These are phyloP conservation scores for Chondrosia reniformis DNA, from an alignment of 37 sponge, comb jelly and placozoan species.

Conservation along the genomic window DNA sequence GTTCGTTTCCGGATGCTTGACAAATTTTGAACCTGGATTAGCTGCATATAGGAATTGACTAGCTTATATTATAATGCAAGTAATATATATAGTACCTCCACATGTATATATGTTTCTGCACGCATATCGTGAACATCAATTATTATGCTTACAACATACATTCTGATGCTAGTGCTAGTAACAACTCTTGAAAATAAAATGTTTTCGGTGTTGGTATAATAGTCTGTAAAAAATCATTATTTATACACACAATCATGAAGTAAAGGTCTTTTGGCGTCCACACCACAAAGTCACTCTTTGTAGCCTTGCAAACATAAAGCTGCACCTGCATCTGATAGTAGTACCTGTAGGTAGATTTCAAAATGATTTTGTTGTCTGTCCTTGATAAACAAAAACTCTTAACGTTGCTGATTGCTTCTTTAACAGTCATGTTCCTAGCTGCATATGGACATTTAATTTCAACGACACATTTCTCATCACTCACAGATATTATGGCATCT, in stretches of 20 bases:
- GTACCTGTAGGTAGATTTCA: neutral
- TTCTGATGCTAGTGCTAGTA: constrained; percentile 8
- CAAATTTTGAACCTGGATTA: constrained; percentile 13
- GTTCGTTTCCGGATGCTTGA: constrained; percentile 11
- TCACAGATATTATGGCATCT: neutral
- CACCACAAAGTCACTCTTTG: constrained; percentile 14
- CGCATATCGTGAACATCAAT: neutral
- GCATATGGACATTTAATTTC: neutral
- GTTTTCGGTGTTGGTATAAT: neutral
- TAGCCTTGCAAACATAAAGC: neutral
- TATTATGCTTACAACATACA: neutral
- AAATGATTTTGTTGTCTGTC: neutral
- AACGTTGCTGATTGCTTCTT: neutral
- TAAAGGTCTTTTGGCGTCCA: neutral
- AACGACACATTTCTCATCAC: neutral
- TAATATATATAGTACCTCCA: too few relatives aligned
- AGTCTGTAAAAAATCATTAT: neutral
- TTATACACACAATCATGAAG: neutral
- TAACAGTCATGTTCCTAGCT: neutral
- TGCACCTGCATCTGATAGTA: neutral
- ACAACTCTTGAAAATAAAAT: constrained; percentile 15
- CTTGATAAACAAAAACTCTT: neutral
- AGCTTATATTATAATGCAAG: too few relatives aligned
- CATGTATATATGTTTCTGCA: neutral
- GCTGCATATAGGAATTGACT: neutral